Evolutionary conservation across 2,113 vertebrate genomes (phyloP).

Genomic region (Gymnarchus niloticus): DNA sequence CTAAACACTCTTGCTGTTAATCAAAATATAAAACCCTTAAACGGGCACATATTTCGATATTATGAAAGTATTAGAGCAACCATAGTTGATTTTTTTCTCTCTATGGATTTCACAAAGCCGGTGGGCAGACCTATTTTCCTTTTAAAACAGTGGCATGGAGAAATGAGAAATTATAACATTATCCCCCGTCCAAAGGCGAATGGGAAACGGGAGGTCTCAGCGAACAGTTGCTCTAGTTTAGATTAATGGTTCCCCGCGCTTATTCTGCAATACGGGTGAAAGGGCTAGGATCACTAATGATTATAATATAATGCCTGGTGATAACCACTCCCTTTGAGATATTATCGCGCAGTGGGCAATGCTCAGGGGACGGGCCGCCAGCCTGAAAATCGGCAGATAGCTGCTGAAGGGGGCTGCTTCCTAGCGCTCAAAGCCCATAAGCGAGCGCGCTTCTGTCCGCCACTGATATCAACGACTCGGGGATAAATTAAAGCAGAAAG

Average conservation of each 20-base stretch:
- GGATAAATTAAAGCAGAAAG: constrained; percentile 40
- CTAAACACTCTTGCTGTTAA: background rate
- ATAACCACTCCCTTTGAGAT: constrained; percentile 71
- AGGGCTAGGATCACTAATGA: constrained; percentile 70
- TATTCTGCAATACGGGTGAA: constrained; percentile 68
- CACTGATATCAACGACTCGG: constrained; percentile 48
- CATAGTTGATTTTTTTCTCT: background rate
- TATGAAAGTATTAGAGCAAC: background rate
- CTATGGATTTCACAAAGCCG: background rate
- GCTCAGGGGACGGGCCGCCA: constrained; percentile 58
- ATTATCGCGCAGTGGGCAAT: constrained; percentile 62
- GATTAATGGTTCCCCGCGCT: constrained; percentile 62
- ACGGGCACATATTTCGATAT: background rate
- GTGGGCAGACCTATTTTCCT: background rate
- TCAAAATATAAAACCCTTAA: background rate
- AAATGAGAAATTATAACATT: constrained; percentile 43
- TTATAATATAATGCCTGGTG: constrained; percentile 70
- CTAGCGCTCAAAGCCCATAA: constrained; percentile 45
- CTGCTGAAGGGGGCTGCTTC: constrained; percentile 46
- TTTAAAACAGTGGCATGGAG: constrained; percentile 23
- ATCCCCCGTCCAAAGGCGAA: constrained; percentile 37
- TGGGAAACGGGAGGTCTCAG: constrained; percentile 37
- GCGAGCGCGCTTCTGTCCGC: constrained; percentile 39
- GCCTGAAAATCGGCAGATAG: constrained; percentile 60
- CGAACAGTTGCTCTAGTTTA: constrained; percentile 52